These are phyloP conservation scores for Catharus ustulatus DNA, from an alignment of 2,797 vertebrate genomes.

Conservation along the genomic window DNA sequence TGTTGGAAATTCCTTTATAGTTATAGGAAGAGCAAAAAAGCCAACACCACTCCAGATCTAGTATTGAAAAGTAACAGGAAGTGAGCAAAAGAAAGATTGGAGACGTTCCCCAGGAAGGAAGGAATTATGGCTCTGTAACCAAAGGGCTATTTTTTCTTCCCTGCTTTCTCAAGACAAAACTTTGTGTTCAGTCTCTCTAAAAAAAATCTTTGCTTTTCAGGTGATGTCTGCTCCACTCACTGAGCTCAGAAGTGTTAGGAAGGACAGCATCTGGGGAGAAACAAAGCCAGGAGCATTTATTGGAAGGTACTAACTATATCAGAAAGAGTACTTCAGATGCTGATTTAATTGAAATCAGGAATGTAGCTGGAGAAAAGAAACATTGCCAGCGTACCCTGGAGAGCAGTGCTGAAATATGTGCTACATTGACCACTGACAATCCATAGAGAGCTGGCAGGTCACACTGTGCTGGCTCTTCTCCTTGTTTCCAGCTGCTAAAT, in stretches of 20 bases:
- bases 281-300: slow-evolving; percentile 30
- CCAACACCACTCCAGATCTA: not conserved
- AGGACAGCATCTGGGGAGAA: not conserved
- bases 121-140: not conserved
- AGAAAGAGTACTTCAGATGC: slow-evolving; percentile 52
- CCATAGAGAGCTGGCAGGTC: slow-evolving; percentile 62
- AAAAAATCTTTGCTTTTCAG: slow-evolving; percentile 13
- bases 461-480: slow-evolving; percentile 48
- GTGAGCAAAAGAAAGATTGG: slow-evolving; percentile 5
- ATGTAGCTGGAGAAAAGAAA: slow-evolving; percentile 52
- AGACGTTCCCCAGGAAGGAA: not conserved
- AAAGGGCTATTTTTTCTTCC: not conserved
- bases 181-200: not conserved
- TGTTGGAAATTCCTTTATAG: slow-evolving; percentile 5
- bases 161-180: not conserved
- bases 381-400: not conserved
- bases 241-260: not conserved
- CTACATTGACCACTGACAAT: slow-evolving; percentile 57
- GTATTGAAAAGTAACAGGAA: not conserved
- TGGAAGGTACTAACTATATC: slow-evolving; percentile 48
- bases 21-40: not conserved
- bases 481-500: slow-evolving; percentile 63
- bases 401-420: slow-evolving; percentile 47
- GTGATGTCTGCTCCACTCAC: not conserved
- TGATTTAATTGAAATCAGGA: slow-evolving; percentile 58